Evolutionary conservation across 2,888 invertebrate species (phyloP).

Genomic region (Lepas anatifera): DNA sequence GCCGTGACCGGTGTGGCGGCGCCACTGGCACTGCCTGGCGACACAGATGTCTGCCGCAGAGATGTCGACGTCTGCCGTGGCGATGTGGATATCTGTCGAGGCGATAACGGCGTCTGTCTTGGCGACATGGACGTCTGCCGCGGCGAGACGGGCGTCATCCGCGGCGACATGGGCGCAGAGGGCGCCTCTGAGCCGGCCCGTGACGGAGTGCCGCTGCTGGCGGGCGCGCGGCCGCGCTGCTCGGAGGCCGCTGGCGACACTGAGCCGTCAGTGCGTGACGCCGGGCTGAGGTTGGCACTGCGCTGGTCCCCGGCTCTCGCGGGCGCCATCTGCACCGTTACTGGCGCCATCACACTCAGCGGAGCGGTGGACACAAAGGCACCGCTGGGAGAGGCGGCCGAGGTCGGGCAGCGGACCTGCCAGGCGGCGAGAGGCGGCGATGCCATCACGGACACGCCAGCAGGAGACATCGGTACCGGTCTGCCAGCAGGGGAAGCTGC

Average conservation of each 20-base stretch:
- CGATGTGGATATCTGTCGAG: neutral
- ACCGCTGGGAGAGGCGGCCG: no score
- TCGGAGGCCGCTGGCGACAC: no score
- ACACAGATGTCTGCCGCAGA: neutral
- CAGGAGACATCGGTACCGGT: neutral
- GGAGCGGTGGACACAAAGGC: neutral
- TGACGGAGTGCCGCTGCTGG: no score
- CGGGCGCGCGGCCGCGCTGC: no score
- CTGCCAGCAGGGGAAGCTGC: neutral
- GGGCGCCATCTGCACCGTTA: neutral
- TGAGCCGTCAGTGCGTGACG: no score
- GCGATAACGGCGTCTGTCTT: neutral
- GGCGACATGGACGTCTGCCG: neutral
- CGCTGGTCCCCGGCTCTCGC: no score
- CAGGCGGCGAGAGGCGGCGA: neutral
- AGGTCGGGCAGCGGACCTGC: neutral
- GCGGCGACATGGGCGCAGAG: no score
- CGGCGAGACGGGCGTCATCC: no score
- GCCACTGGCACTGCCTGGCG: no score
- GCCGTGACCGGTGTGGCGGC: neutral
- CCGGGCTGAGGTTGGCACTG: no score
- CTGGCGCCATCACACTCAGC: neutral
- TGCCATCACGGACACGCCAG: neutral
- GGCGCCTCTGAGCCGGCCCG: no score
- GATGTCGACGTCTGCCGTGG: neutral